Base-by-base conservation (phyloP, 2,888 invertebrate genomes). In the Amorpha juglandis region DNA sequence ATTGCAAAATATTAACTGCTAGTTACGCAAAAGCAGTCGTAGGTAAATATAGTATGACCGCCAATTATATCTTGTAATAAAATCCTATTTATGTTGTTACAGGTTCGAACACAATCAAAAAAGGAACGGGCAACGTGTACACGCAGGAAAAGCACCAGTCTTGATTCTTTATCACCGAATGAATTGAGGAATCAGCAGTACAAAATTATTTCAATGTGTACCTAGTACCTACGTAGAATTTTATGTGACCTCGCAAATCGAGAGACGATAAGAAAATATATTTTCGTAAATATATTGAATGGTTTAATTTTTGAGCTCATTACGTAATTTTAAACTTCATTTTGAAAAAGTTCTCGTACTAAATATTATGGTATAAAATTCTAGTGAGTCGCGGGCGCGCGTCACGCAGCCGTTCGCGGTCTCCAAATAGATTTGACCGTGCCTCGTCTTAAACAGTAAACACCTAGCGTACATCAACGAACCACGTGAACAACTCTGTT, bases 51-150 rank as follows among this genome's bases (percentile, higher is more conserved):
- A 50, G 35, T 58, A 42, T 58, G 12, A 2, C 16, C n/a, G 9
- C 47, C 21, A 42, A 33, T 63, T 16, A 55, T 19, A 1, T 58
- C 11, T 58, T 38, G 19, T 42, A 16, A 38, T 58, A 58, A n/a
- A 42, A 42, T 8, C 6, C 42, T 19, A 19, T 69, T 77, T 71
- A 74, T 74, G 75, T 86, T 80, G 76, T 92, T 91, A n/a, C 90
- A 93, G 92, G 87, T 80, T 79, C 87, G 68, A 73, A 80, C 67
- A 75, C 85, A 67, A 72, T 77, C 50, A 90, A 85, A 70, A 91
- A 91, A 78, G 90, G 90, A 67, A 75, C 85, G 65, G 91, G 91
- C 71, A 92, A 93, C 80, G 93, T 92, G 64, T 93, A 93, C 83
- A 93, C 93, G 62, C 92, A 92, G 80, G 92, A 92, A 71, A 91